Evolutionary conservation across 2,888 invertebrate species (phyloP).

Genomic region (Sinelater perroti): DNA sequence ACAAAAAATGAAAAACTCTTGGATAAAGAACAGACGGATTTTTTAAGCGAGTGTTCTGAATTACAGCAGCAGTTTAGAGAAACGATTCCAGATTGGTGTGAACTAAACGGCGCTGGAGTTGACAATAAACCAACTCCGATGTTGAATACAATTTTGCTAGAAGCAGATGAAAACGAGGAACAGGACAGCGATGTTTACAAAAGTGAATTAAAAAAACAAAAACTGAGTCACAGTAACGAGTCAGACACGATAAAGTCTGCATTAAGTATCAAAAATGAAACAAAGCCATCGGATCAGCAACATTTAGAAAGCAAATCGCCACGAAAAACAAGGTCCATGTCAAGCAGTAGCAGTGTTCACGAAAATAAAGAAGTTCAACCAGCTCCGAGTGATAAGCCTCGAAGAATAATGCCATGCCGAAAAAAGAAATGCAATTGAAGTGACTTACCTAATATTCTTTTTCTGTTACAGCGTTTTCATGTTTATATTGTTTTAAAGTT

Average conservation of each 20-base stretch:
- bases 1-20: neutral
- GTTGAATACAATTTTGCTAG: neutral
- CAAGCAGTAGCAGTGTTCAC: slow-evolving; percentile 1
- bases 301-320: slow-evolving; percentile 26
- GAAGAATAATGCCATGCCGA: slow-evolving; percentile 24
- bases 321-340: slow-evolving; percentile 38
- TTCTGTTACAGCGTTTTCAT: neutral
- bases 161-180: neutral
- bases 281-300: neutral
- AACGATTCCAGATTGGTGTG: neutral
- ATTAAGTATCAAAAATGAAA: neutral
- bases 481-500: neutral
- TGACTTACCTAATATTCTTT: neutral
- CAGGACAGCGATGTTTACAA: neutral
- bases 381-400: slow-evolving; percentile 18
- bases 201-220: neutral
- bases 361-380: slow-evolving; percentile 10
- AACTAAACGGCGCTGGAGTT: neutral
- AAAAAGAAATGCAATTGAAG: slow-evolving; percentile 19
- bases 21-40: neutral
- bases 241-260: no score
- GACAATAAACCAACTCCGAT: neutral
- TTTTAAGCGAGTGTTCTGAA: neutral
- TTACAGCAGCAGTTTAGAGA: neutral
- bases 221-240: neutral